phyloP scores from a whole-genome alignment of 2,888 invertebrate genomes.

The Cataglyphis livida region DNA sequence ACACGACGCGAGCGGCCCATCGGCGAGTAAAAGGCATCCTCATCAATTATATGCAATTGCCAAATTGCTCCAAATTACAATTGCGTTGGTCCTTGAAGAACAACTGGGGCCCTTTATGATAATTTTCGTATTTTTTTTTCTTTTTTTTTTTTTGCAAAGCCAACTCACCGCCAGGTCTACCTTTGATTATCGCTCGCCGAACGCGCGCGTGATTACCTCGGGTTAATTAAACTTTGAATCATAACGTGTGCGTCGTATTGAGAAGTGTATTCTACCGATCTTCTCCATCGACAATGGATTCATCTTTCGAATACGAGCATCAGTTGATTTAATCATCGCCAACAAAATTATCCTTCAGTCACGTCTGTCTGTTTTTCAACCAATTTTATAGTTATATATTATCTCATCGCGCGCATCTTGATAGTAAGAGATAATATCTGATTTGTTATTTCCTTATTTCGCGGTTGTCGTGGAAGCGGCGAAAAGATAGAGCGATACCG shows the following conservation, averaged over 20 bases:
- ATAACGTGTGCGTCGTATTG: constrained; percentile 19
- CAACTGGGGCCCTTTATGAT: constrained; percentile 66
- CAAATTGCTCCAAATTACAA: constrained; percentile 84
- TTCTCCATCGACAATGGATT: background rate
- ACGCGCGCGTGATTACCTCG: constrained; percentile 25
- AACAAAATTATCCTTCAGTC: background rate
- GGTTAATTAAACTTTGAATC: constrained; percentile 16
- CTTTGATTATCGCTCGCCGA: constrained; percentile 61
- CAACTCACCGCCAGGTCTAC: constrained; percentile 6
- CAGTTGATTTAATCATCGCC: background rate
- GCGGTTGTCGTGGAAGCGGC: background rate
- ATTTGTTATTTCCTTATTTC: background rate
- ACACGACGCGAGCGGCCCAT: constrained; percentile 64
- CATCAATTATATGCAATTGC: constrained; percentile 85
- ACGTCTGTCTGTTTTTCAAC: background rate
- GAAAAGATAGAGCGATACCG: constrained; percentile 43
- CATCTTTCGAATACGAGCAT: background rate
- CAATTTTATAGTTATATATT: background rate
- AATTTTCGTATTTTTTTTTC: constrained; percentile 48
- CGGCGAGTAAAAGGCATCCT: constrained; percentile 82
- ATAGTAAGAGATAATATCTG: background rate
- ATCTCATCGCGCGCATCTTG: background rate
- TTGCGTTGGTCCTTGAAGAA: constrained; percentile 65
- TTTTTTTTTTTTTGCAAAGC: constrained; percentile 19
- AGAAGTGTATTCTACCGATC: background rate